These are phyloP conservation scores for Trichonephila inaurata DNA, from an alignment of 1,140 invertebrate genomes.

Conservation along the genomic window DNA sequence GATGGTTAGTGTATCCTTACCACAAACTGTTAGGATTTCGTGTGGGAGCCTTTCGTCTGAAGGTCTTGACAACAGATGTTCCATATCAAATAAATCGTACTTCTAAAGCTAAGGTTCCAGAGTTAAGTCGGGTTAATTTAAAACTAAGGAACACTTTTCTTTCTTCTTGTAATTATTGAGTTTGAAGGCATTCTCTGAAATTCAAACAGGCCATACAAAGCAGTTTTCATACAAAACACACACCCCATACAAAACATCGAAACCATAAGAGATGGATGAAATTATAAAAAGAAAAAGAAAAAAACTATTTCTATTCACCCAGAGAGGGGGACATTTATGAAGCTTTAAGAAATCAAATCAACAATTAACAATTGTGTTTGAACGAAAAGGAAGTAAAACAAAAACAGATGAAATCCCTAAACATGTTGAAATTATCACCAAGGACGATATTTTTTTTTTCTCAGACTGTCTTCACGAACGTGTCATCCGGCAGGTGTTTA, in stretches of 20 bases:
- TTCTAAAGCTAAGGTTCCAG: neutral
- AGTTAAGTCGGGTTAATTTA: neutral
- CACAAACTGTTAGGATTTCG: neutral
- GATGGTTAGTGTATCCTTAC: neutral
- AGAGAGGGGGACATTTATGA: neutral
- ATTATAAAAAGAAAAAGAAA: neutral
- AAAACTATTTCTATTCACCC: neutral
- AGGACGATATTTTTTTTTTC: neutral
- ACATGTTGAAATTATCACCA: neutral
- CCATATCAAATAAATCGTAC: neutral
- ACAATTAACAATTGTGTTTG: neutral
- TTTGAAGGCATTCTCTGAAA: neutral
- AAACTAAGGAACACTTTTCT: neutral
- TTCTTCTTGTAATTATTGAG: too few relatives aligned
- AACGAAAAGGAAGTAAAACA: neutral
- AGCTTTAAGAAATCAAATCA: too few relatives aligned
- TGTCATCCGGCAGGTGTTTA: neutral
- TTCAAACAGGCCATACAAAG: neutral
- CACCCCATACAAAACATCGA: neutral
- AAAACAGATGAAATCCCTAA: neutral
- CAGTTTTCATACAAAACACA: neutral
- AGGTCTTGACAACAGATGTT: conserved; percentile 2
- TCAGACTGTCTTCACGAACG: neutral
- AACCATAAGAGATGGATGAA: neutral
- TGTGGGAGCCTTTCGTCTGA: neutral